Conservation (phyloP, 53 echinoderm and acorn worm genomes). For the Crossaster papposus region DNA sequence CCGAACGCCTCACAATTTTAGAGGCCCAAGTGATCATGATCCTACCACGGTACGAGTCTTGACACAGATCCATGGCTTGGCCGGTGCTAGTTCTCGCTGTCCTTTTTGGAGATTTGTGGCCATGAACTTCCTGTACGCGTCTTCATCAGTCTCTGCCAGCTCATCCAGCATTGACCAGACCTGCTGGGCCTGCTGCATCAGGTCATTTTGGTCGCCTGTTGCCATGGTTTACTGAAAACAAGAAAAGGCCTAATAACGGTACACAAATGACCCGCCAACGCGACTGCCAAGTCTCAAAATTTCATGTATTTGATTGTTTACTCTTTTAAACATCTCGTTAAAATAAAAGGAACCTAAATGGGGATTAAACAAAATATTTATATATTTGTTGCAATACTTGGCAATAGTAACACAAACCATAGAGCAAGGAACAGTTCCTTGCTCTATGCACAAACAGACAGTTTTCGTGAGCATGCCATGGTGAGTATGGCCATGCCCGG, state of each 20-base stretch:
- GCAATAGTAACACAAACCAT: too few species aligned
- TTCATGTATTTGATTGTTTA: too few species aligned
- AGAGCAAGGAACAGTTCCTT: too few species aligned
- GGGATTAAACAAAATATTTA: too few species aligned
- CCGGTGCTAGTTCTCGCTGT: slow-evolving; percentile 60
- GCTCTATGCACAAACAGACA: too few species aligned
- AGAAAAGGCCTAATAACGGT: not conserved
- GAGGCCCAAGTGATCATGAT: not conserved
- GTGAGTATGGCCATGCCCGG: too few species aligned
- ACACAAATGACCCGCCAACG: not conserved
- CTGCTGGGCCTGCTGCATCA: slow-evolving; percentile 87
- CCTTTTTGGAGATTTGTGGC: slow-evolving; percentile 76
- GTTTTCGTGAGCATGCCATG: too few species aligned
- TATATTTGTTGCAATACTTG: too few species aligned
- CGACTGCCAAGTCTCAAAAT: too few species aligned
- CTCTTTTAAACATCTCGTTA: too few species aligned
- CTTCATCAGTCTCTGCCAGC: slow-evolving; percentile 81
- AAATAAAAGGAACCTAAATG: too few species aligned
- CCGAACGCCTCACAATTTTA: too few species aligned
- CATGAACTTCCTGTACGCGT: slow-evolving; percentile 83
- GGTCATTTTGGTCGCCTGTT: slow-evolving; percentile 32
- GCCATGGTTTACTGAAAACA: slow-evolving; percentile 45
- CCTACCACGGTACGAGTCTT: slow-evolving; percentile 68
- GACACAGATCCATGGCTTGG: slow-evolving; percentile 83
- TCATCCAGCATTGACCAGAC: slow-evolving; percentile 96